Base-by-base conservation (phyloP, 2,797 vertebrate species). In the Notoglanidium macrostoma region DNA sequence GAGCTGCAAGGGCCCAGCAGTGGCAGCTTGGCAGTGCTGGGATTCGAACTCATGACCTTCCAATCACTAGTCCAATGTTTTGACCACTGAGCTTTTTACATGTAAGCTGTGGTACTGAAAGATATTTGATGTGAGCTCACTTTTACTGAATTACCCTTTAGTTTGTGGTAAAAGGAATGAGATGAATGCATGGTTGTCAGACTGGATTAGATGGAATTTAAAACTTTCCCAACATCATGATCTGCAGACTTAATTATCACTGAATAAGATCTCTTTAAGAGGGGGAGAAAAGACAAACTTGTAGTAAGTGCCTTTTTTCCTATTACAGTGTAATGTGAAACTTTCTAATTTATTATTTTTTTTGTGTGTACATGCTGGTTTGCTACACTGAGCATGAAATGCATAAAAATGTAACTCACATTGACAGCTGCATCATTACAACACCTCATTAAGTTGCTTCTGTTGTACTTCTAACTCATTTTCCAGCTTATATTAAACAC, bases 371-470 rank as follows among this genome's bases (percentile, higher is more conserved):
- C 35, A 82, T 17, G 23, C 59, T 49, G 26, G 8, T 46, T 82
- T 32, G 80, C 59, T 67, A 49, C 44, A 49, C 80, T 49, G 61
- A 82, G 80, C 80, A 82, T 82, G 61, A 82, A 82, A 46, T 49
- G 26, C 44, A 65, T 67, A 26, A 81, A n/a, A 82, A 29, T 0
- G 29, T 21, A 81, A 51, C 26, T 82, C 61, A 83, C 61, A 23
- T 21, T 49, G 61, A 51, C 61, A 81, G 79, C 59, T 63, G 79
- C 57, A 67, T 61, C 9, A 3, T 32, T 46, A 83, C 61, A 67
- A 63, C 61, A 67, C 44, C 80, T 83, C 80, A 83, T 83, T 83
- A 83, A 67, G 15, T 67, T 83, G 29, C 40, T 83, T 83, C 44
- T 67, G 35, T 63, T 59, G 35, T 81, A 51, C 59, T 80, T 80